Percentiles rank a stretch among this genome's conserved stretches.
These are phyloP conservation scores for Cyprinus carpio DNA, from an alignment of 2,113 vertebrate species.

Conservation along the genomic window DNA sequence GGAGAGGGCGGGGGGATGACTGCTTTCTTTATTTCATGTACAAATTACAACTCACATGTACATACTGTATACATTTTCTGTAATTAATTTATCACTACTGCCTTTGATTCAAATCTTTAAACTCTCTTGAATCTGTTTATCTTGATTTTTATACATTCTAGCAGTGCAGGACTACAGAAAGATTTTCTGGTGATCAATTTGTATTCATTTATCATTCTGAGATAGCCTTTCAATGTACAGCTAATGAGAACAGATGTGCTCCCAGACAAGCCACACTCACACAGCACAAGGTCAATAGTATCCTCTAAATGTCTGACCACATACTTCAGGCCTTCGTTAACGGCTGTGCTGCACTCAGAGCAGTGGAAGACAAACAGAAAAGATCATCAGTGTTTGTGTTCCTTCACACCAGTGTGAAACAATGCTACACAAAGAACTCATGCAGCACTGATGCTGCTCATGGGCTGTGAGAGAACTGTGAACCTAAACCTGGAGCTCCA, in stretches of 20 bases:
- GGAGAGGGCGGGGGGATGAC: too few relatives aligned
- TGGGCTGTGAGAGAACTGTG: neutral
- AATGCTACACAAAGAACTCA: neutral
- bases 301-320: conserved; percentile 15
- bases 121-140: neutral
- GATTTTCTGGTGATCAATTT: neutral
- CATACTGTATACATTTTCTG: neutral
- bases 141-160: neutral
- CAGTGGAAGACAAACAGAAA: neutral
- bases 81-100: neutral
- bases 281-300: conserved; percentile 32
- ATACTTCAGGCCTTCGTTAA: conserved; percentile 2
- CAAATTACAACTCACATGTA: neutral
- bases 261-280: conserved; percentile 1
- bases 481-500: neutral
- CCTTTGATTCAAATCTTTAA: neutral
- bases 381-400: neutral
- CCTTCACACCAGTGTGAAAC: neutral
- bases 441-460: neutral
- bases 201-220: conserved; percentile 39
- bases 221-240: conserved; percentile 33
- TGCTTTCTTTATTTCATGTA: neutral
- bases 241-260: conserved; percentile 48
- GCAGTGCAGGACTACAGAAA: neutral
- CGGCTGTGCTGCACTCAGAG: neutral